These are phyloP conservation scores for Drosophila truncata DNA, from an alignment of 1,140 invertebrate genomes.

Conservation along the genomic window DNA sequence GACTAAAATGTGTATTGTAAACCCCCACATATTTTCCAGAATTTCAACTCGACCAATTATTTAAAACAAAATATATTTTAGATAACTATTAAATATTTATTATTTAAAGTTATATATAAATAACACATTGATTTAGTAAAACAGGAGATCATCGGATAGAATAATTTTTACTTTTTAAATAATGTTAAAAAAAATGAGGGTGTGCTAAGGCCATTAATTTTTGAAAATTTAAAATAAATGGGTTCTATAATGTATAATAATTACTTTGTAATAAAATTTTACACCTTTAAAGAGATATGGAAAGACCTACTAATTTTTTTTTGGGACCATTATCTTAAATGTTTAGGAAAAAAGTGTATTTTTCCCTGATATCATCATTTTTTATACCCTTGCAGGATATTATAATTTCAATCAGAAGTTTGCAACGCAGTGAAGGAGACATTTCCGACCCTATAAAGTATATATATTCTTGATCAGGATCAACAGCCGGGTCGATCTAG, in stretches of 20 bases:
- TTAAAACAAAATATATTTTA: neutral
- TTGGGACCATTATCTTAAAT: neutral
- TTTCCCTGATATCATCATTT: too few relatives aligned
- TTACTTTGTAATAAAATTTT: constrained; percentile 3
- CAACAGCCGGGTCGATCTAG: too few relatives aligned
- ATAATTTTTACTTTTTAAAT: neutral
- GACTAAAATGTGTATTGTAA: constrained; percentile 47
- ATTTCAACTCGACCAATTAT: neutral
- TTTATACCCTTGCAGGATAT: too few relatives aligned
- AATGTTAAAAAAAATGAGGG: neutral
- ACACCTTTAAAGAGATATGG: neutral
- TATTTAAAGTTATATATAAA: neutral
- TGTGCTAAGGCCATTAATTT: too few relatives aligned
- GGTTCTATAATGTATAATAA: neutral
- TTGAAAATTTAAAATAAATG: neutral
- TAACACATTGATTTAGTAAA: neutral
- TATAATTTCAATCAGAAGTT: too few relatives aligned
- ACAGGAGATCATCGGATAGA: neutral
- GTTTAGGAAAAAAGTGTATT: neutral
- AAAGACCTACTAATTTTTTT: neutral
- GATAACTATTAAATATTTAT: too few relatives aligned
- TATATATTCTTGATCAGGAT: too few relatives aligned
- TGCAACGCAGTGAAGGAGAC: too few relatives aligned
- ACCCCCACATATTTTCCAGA: neutral
- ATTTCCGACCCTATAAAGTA: too few relatives aligned